These are phyloP conservation scores for Rhinichthys osculus DNA, from an alignment of 2,797 vertebrate species.

Conservation along the genomic window DNA sequence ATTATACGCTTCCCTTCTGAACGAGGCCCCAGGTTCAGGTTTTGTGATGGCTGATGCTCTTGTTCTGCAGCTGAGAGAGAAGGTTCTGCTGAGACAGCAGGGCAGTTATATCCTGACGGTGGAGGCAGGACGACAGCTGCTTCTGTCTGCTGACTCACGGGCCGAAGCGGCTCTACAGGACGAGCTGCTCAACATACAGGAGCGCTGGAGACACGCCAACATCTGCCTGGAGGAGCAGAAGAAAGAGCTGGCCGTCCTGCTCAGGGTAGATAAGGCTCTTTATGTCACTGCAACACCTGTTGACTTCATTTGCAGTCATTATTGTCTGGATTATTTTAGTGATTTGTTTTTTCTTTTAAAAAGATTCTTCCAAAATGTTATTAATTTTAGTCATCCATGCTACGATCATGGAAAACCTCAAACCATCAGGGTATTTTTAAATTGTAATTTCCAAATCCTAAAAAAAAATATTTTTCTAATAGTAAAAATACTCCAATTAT, in stretches of 20 bases:
- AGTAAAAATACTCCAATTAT: too few species aligned
- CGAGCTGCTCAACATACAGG: slow-evolving; percentile 92
- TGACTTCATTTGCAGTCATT: neutral
- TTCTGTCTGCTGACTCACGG: slow-evolving; percentile 85
- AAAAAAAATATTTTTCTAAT: too few species aligned
- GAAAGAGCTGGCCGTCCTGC: slow-evolving; percentile 85
- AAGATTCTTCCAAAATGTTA: neutral
- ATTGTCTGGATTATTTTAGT: neutral
- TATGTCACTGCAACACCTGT: neutral
- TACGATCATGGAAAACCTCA: neutral
- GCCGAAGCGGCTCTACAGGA: slow-evolving; percentile 87
- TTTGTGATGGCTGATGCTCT: neutral
- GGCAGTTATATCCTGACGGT: slow-evolving; percentile 94
- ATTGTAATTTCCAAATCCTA: neutral
- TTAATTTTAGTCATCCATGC: neutral
- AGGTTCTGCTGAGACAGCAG: slow-evolving; percentile 90
- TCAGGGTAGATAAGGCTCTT: slow-evolving; percentile 79
- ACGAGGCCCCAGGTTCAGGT: neutral
- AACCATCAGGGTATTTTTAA: neutral
- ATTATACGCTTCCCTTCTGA: neutral
- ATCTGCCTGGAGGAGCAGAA: slow-evolving; percentile 87
- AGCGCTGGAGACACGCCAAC: slow-evolving; percentile 88
- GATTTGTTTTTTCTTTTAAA: neutral
- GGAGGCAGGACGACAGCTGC: slow-evolving; percentile 91
- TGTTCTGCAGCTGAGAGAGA: slow-evolving; percentile 89